Conservation (phyloP, 37 sponge, comb jelly and placozoan species). For the Amphimedon queenslandica region DNA sequence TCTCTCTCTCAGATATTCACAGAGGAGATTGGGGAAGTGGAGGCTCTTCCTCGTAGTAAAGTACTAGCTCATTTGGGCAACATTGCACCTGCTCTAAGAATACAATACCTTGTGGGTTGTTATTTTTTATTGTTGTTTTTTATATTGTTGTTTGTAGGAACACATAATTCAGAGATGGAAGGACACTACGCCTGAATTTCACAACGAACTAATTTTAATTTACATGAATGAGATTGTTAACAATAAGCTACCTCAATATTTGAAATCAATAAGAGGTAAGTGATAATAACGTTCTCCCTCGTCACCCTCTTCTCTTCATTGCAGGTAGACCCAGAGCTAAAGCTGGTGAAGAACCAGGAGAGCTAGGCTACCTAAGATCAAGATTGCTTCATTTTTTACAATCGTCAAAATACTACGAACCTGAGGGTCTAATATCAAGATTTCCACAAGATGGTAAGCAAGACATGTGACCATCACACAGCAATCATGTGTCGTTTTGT, state of each 20-base stretch:
- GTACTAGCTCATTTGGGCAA: conserved; percentile 52
- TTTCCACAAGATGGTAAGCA: conserved; percentile 69
- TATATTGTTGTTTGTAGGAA: conserved; percentile 36
- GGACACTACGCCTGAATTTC: conserved; percentile 50
- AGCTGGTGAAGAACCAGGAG: conserved; percentile 80
- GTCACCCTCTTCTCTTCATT: not conserved
- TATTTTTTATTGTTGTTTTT: not conserved
- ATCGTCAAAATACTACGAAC: conserved; percentile 59
- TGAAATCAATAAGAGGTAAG: conserved; percentile 7
- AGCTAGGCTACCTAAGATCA: conserved; percentile 47
- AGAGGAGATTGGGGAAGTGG: conserved; percentile 64
- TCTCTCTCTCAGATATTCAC: conserved; percentile 89
- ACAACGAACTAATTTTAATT: conserved; percentile 59
- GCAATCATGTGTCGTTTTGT: not conserved
- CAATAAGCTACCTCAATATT: not conserved
- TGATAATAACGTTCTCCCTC: not conserved
- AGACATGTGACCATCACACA: not conserved
- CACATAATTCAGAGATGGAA: conserved; percentile 61
- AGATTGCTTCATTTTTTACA: conserved; percentile 71
- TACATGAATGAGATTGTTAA: conserved; percentile 31
- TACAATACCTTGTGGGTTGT: conserved; percentile 72
- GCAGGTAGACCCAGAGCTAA: conserved; percentile 30
- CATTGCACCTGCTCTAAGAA: conserved; percentile 18
- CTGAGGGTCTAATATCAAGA: conserved; percentile 53
- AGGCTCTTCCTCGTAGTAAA: conserved; percentile 42